Evolutionary conservation across 2,888 invertebrate species (phyloP).

Genomic region (Cyclophora albipunctata): DNA sequence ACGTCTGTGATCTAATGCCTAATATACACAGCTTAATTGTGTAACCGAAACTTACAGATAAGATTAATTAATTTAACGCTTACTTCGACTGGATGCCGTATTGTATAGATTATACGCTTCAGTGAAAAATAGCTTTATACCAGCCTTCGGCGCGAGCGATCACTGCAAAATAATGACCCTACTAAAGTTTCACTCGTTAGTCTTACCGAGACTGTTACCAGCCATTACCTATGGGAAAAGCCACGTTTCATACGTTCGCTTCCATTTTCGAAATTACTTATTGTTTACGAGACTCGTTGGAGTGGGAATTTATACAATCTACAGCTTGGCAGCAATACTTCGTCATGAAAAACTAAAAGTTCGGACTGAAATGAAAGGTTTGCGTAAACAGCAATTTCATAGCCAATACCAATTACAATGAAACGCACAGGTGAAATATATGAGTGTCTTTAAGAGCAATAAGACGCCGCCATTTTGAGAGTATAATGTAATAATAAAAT

Average conservation of each 20-base stretch:
- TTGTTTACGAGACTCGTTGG: conserved; percentile 39
- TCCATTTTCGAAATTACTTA: conserved; percentile 48
- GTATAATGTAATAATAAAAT: conserved; percentile 21
- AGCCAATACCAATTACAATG: conserved; percentile 1
- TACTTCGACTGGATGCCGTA: conserved; percentile 31
- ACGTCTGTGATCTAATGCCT: conserved; percentile 28
- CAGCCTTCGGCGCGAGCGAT: conserved; percentile 32
- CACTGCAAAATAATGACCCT: conserved; percentile 39
- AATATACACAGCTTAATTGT: conserved; percentile 44
- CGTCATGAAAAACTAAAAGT: conserved; percentile 9
- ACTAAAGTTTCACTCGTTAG: conserved; percentile 46
- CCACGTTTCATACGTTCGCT: conserved; percentile 32
- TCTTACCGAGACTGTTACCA: conserved; percentile 40
- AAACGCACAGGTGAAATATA: conserved; percentile 1
- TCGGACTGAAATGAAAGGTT: background rate
- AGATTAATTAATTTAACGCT: conserved; percentile 45
- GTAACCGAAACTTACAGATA: conserved; percentile 43
- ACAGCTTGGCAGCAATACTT: conserved; percentile 16
- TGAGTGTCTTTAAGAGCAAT: background rate
- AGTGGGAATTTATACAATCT: conserved; percentile 27
- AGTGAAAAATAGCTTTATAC: conserved; percentile 22
- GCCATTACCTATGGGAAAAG: conserved; percentile 44
- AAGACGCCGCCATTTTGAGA: background rate
- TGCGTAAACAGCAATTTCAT: background rate
- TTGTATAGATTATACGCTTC: conserved; percentile 21